Evolutionary conservation across 2,113 vertebrate species (phyloP), one percentile per base, ranked within the genome.

Genomic region (Platysternon megacephalum): DNA sequence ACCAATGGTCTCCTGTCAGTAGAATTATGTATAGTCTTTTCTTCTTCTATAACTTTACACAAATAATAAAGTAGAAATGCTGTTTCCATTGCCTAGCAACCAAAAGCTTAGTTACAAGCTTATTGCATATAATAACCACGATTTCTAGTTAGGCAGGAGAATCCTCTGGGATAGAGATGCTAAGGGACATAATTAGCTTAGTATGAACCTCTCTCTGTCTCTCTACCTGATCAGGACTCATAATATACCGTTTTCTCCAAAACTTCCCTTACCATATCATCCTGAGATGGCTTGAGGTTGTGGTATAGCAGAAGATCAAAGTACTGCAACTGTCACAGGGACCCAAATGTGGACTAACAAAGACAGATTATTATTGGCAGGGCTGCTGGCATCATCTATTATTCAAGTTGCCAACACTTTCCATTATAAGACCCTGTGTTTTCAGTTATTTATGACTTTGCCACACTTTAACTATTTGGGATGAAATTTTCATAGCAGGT

Each of bases 61-160:
- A 81, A 1, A 22, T 85, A 84, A 4, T 24, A 90, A 85, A 82
- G 52, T 39, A 68, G 82, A 92, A 32, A 84, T 55, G 83, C 39
- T 82, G 88, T 51, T 84, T 13, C n/a, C 51, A 46, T 48, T 1
- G 44, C 96, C 92, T 93, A 94, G 97, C 94, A 93, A 91, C 93
- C 58, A 0, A 55, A 82, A 87, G 74, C 84, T 51, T 83, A 28
- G 44, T 35, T 78, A 76, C 56, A 26, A 72, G 21, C 12, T 35
- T 92, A 51, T 2, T 35, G 26, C 21, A 3, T 28, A 28, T 2
- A 10, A 44, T 42, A 82, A 53, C 10, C 1, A 24, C 55, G 4
- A 0, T 22, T 44, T 81, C 76, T 35, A 29, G 58, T 39, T 14
- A 5, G 61, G 24, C n/a, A 1, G 6, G 74, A 12, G 48, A 11